Base-by-base conservation (phyloP, 2,113 vertebrate genomes). In the Setophaga coronata region DNA sequence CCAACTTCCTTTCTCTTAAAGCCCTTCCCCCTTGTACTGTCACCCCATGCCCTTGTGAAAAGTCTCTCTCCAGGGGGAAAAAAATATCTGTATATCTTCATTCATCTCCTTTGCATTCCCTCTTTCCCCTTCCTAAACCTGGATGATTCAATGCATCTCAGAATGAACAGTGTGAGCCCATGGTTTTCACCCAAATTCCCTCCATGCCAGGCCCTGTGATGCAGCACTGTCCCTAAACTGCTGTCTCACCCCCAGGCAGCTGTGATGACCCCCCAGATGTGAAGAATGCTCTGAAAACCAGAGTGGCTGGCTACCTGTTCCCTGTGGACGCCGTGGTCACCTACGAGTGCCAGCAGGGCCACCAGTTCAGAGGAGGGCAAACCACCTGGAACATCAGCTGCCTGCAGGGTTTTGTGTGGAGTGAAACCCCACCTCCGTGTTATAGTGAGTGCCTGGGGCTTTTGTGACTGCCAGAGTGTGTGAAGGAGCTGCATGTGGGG, bases 181-280 rank as follows among this genome's bases (percentile, higher is more conserved):
- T 0, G 7, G 4, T 7, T 87, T 50, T 42, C 5, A 7, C 69
- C 74, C 47, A 5, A 2, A 26, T 31, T 7, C 60, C 64, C 60
- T 51, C 36, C 38, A 0, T 10, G 14, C 15, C 1, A 7, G 34
- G 11, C 38, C 36, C 62, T 2, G 3, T 31, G 60, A 4, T 28
- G 51, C 51, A 1, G 21, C 17, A 0, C 57, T 47, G 34, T 24
- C 56, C 67, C 61, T 51, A 3, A 61, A 3, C 1, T 4, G 62
- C 0, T 16, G 2, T 92, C 45, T 61, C 36, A 1, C 25, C 24
- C 42, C 40, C 20, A 97, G 96, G 87, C 24, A 96, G 95, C 93
- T 97, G 96, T 13, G 73, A 56, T 2, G 34, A 90, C 42, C 96
- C 96, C 51, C 96, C 96, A 0, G 23, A 90, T 0, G 92, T 97